Base-by-base conservation (phyloP, 2,888 invertebrate species). In the Trissonchulus sp. region DNA sequence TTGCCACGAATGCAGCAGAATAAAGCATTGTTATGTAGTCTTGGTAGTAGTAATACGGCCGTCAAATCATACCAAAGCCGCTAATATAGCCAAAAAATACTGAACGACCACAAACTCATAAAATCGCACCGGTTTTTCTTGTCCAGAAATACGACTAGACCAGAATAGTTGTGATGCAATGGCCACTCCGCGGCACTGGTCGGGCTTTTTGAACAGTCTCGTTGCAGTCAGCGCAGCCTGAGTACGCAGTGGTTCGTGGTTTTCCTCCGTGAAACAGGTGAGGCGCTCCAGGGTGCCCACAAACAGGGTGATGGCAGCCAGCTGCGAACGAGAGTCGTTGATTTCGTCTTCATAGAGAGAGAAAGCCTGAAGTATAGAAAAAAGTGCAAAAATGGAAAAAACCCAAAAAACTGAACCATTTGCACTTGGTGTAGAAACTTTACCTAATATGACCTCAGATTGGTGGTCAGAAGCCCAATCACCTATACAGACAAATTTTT, bases 281-380 rank as follows among this genome's bases (percentile, higher is more conserved):
- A 95, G 93, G 85, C 94, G 93, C 84, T 98, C 95, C 79, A 98
- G 91, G 0, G 97, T 95, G 63, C 93, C 95, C 76, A 96, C 94
- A 75, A 99, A 93, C 38, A 98, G 88, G 0, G 94, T 94, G 75
- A 99, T 94, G 63, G 97, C 96, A 0, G 96, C 93, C 77, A 98
- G 86, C 85, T 99, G 98, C 0, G 96, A 94, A 85, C 95, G 95
- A 75, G 94, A 94, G 85, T 98, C 98, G 0, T 94, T 93, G 82
- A 99, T 94, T 87, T 98, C 98, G 85, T 99, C 99, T 85, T 99
- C 98, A 85, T 98, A 99, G 74, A 99, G 86, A 0, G 96, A 93
- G 86, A 99, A 98, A 0, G 97, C 94, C 87, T 92, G 87, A 1
- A 83, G 80, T 62, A 48, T 15, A 48, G 8, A 23, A 48, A 48